Evolutionary conservation across 2,113 vertebrate species (phyloP), one percentile per base, ranked within the genome.

Genomic region (Pedetes capensis): DNA sequence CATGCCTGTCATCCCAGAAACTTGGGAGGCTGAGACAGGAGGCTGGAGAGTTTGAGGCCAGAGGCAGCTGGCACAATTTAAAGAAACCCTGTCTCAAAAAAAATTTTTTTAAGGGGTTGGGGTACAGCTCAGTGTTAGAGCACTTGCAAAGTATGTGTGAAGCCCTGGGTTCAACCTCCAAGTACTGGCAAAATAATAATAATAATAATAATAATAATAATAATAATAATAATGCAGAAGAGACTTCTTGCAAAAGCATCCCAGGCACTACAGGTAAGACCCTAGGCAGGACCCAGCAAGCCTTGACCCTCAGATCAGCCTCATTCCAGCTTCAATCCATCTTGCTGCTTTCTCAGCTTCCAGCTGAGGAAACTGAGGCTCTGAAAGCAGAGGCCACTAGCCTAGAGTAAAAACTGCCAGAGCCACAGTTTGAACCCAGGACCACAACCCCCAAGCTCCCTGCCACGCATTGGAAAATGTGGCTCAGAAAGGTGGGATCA

Each of bases 291-390:
- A 37, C 3, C 22, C 18, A 63, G 17, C 22, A 51, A 76, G 72
- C 34, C 39, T 53, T 37, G 20, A 37, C 8, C 20, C 16, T 49
- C 11, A 11, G 37, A 18, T 17, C 47, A 44, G 8, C 44, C 29
- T 14, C n/a, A 32, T 6, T 71, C 69, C 59, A 32, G 3, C 72
- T 57, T 11, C 3, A 80, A 68, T 4, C 53, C 10, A 23, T 7
- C 14, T 29, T 20, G 44, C 47, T 80, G 23, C 66, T 59, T 59
- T 86, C 44, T 63, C 80, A 64, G 51, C 37, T 61, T 78, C 87
- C 39, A 49, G 71, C 10, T 59, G 39, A 25, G 29, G 72, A 74
- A 92, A 74, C 89, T 5, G 16, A 96, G 82, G 32, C 83, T 59
- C n/a, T 47, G 23, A 87, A 20, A 49, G 14, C 29, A 13, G 3